Evolutionary conservation across 1,140 invertebrate genomes (phyloP), one percentile per base, ranked within the genome.

Genomic region (Myzus persicae): DNA sequence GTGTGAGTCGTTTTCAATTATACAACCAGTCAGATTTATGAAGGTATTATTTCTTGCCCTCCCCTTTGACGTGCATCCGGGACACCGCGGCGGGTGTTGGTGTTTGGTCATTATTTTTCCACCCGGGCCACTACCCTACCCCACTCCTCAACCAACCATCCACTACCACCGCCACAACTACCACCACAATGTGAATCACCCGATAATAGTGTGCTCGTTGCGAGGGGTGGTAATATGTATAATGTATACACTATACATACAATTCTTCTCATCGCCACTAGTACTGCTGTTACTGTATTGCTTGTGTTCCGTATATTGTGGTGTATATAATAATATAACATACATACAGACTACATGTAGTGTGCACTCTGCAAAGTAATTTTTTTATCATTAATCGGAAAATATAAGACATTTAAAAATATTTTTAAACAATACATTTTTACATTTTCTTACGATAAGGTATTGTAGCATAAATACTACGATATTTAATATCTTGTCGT

Each of bases 21-120:
- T 93, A 54, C 42, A 51, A 93, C 91, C 46, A 40, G 91, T 93
- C 91, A 54, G 91, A 93, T 93, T 93, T 93, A 93, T 93, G 91
- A 85, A 92, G 91, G 91, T 85, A 85, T 93, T 84, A 54, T 93
- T 82, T 91, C 90, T 91, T 42, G 24, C 31, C 67, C 90, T 48
- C 90, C 36, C 36, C 88, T 54, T n/a, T 14, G 54, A 14, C 22
- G 40, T 48, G 26, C n/a, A 36, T 67, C 54, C 54, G 90, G 26
- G 40, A 22, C 46, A 18, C 38, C 9, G 38, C 42, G 42, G 38
- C 42, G 88, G n/a, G 51, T 36, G 46, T 44, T 40, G 88, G 76
- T 24, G 44, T 84, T 93, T 38, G 91, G 81, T 93, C 91, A 40
- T 85, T 92, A 92, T 92, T 92, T 92, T 92, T 48, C 76, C 88